These are phyloP conservation scores for Xiphophorus hellerii DNA, from an alignment of 2,113 vertebrate genomes.

Conservation along the genomic window DNA sequence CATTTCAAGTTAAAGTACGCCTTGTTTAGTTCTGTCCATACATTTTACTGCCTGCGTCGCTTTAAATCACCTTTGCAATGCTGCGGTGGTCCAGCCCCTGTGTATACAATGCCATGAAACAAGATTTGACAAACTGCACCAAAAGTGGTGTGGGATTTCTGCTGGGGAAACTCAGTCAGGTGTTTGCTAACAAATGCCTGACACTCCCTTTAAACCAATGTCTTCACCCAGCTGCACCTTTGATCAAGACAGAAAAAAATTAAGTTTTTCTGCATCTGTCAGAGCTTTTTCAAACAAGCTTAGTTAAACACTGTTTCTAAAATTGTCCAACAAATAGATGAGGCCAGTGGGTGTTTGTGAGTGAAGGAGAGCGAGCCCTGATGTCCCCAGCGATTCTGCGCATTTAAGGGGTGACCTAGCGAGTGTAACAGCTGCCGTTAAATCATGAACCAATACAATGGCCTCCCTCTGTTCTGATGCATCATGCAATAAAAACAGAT, in stretches of 20 bases:
- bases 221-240: not conserved
- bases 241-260: not conserved
- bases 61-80: conserved; percentile 39
- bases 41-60: conserved; percentile 40
- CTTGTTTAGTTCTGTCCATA: conserved; percentile 41
- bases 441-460: conserved; percentile 18
- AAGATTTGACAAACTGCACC: conserved; percentile 34
- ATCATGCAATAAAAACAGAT: conserved; percentile 17
- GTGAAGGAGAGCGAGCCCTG: conserved; percentile 22
- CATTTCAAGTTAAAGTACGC: conserved; percentile 47
- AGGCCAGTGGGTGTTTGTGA: conserved; percentile 4
- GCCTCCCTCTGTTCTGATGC: conserved; percentile 5
- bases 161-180: conserved; percentile 13
- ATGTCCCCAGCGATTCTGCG: conserved; percentile 8
- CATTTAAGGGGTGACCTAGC: conserved; percentile 32
- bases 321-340: not conserved
- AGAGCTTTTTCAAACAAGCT: not conserved
- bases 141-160: conserved; percentile 21
- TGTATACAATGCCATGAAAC: conserved; percentile 13
- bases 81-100: conserved; percentile 27
- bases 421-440: conserved; percentile 14
- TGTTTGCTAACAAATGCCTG: not conserved
- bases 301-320: conserved; percentile 13
- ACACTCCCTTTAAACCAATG: not conserved
- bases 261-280: not conserved